A percentile compares a stretch with the other conserved stretches of the same genome.
phyloP scores from a whole-genome alignment of 2,888 invertebrate genomes.

The Drosophila merina region DNA sequence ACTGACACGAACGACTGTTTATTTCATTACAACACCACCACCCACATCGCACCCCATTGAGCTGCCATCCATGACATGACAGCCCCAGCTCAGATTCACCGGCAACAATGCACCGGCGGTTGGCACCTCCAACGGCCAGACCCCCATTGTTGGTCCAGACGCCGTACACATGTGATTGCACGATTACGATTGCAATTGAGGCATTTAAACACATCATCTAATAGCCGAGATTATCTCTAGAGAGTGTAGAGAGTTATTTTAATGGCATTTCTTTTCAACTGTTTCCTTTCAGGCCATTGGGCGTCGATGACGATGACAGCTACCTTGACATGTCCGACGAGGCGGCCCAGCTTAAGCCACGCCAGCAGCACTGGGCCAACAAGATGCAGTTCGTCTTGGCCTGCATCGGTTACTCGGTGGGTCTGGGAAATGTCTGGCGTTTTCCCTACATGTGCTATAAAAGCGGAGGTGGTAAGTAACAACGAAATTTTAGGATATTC shows the following conservation, averaged over 20 bases:
- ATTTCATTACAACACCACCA: conserved; percentile 20
- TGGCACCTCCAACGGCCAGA: conserved; percentile 59
- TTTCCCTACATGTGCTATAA: conserved; percentile 96
- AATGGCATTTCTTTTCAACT: neutral
- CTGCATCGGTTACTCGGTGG: conserved; percentile 94
- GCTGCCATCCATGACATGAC: conserved; percentile 27
- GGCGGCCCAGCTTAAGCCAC: conserved; percentile 89
- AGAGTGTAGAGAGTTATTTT: neutral
- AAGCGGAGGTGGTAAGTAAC: conserved; percentile 92
- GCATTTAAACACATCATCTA: conserved; percentile 65
- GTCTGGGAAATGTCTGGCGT: conserved; percentile 95
- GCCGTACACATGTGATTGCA: conserved; percentile 61
- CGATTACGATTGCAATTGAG: conserved; percentile 71
- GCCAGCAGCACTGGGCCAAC: conserved; percentile 93
- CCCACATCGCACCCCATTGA: conserved; percentile 13
- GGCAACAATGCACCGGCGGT: conserved; percentile 65
- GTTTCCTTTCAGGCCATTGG: conserved; percentile 86
- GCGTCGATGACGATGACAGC: conserved; percentile 91
- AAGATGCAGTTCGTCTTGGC: conserved; percentile 95
- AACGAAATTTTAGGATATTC: neutral
- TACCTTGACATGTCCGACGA: conserved; percentile 90
- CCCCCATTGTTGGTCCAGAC: conserved; percentile 50
- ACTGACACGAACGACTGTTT: conserved; percentile 23
- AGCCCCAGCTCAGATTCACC: conserved; percentile 23
- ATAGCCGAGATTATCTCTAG: conserved; percentile 24